Conservation (phyloP, 2,888 invertebrate species). For the Philereme vetulata region DNA sequence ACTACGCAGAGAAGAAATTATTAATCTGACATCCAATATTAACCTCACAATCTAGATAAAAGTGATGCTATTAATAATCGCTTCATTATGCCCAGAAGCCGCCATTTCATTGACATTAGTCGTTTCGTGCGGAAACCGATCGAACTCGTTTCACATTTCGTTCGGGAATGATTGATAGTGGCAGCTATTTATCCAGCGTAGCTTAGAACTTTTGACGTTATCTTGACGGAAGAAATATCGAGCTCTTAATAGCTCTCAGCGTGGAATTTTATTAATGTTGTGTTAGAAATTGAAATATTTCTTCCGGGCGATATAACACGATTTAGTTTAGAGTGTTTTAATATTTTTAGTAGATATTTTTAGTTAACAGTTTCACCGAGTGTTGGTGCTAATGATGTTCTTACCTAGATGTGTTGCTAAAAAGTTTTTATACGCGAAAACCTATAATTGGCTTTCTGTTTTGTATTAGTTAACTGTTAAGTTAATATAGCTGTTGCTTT, state of each 20-base stretch:
- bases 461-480: too few species aligned
- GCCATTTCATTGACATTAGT: conserved; percentile 50
- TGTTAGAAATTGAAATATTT: conserved; percentile 26
- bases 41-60: conserved; percentile 26
- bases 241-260: conserved; percentile 22
- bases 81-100: conserved; percentile 48
- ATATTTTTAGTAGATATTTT: too few species aligned
- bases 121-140: conserved; percentile 45
- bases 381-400: too few species aligned
- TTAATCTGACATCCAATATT: conserved; percentile 29
- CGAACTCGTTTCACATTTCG: conserved; percentile 31
- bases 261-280: conserved; percentile 25
- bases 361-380: too few species aligned
- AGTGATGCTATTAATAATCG: conserved; percentile 38
- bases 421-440: too few species aligned
- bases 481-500: too few species aligned
- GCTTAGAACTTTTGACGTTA: conserved; percentile 38
- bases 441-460: too few species aligned
- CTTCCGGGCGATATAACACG: conserved; percentile 13
- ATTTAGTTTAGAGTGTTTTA: too few species aligned
- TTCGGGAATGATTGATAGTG: conserved; percentile 45
- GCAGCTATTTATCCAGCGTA: conserved; percentile 41
- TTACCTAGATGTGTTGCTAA: too few species aligned
- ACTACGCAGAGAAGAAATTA: conserved; percentile 5
- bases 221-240: conserved; percentile 33